Percentiles rank a stretch among this genome's conserved stretches.
Evolutionary conservation across 2,888 invertebrate genomes (phyloP).

Genomic region (Melieria picta): DNA sequence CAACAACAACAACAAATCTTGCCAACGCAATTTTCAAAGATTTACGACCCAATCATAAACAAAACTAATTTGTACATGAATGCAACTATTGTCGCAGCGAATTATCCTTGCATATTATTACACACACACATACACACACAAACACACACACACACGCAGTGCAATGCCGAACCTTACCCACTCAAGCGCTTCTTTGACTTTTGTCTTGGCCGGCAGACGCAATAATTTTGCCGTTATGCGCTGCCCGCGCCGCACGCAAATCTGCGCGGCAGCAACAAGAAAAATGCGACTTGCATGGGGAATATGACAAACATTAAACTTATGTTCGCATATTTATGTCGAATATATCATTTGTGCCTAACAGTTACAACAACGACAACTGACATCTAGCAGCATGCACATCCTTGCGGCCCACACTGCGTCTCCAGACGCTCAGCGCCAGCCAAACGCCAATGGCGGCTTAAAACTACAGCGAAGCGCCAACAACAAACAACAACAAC

Average conservation of each 20-base stretch:
- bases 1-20: conserved; percentile 4
- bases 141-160: neutral
- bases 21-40: conserved; percentile 26
- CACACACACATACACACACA: neutral
- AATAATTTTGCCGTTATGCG: conserved; percentile 34
- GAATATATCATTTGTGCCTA: conserved; percentile 45
- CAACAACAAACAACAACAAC: conserved; percentile 14
- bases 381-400: neutral
- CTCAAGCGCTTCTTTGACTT: too few species aligned
- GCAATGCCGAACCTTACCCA: too few species aligned
- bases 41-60: conserved; percentile 28
- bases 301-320: conserved; percentile 44
- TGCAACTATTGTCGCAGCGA: conserved; percentile 11
- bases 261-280: neutral
- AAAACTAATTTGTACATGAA: conserved; percentile 28
- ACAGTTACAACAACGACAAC: conserved; percentile 10
- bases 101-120: neutral
- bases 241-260: neutral
- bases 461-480: neutral
- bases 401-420: neutral
- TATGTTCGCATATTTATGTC: conserved; percentile 48
- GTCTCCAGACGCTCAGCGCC: neutral
- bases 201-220: conserved; percentile 19
- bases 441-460: conserved; percentile 6
- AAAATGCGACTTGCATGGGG: conserved; percentile 6